These are phyloP conservation scores for Fopius arisanus DNA, from an alignment of 1,140 invertebrate genomes.

Conservation along the genomic window DNA sequence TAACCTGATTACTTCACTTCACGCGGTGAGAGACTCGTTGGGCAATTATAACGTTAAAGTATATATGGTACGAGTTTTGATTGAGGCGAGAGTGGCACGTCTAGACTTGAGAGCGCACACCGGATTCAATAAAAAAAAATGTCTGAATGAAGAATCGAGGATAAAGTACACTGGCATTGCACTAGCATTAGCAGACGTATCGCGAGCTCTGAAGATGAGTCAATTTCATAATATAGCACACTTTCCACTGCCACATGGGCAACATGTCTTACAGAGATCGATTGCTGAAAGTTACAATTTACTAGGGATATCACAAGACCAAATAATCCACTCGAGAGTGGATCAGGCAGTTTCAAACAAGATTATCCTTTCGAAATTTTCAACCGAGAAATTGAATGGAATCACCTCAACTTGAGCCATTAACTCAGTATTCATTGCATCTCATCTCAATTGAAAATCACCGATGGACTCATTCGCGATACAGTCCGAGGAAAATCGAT, in stretches of 20 bases:
- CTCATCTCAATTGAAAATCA: background rate
- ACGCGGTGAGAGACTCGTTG: background rate
- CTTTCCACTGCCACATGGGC: background rate
- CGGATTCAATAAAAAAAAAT: too few relatives aligned
- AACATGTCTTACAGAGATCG: background rate
- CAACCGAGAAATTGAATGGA: background rate
- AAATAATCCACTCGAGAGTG: background rate
- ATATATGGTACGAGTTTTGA: too few relatives aligned
- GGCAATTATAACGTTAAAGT: too few relatives aligned
- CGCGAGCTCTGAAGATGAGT: background rate
- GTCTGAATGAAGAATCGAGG: too few relatives aligned
- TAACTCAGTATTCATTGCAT: too few relatives aligned
- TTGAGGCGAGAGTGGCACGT: too few relatives aligned
- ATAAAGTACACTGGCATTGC: too few relatives aligned
- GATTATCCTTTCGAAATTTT: background rate
- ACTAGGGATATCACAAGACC: background rate
- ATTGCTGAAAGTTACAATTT: background rate
- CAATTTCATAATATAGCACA: background rate
- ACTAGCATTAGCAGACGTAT: background rate
- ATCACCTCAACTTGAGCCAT: background rate
- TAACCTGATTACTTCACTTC: constrained; percentile 16
- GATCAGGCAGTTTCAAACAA: background rate
- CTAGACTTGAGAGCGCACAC: too few relatives aligned
- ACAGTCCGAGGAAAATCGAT: constrained; percentile 51
- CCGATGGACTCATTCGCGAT: background rate